These are phyloP conservation scores for Trematocara macrostoma DNA, from an alignment of 2,113 vertebrate genomes.

Conservation along the genomic window DNA sequence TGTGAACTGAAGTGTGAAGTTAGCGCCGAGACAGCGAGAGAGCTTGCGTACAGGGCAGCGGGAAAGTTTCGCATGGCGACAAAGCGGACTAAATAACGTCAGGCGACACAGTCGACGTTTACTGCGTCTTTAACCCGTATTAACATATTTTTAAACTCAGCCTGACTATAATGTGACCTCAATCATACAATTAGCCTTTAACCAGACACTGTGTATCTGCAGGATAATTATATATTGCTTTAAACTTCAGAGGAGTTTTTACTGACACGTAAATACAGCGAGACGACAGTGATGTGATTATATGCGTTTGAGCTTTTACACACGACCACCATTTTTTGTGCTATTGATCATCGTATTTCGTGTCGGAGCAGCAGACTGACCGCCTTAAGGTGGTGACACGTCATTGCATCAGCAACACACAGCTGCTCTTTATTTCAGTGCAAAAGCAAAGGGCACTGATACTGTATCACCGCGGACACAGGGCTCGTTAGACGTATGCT, in stretches of 20 bases:
- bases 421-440: neutral
- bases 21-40: neutral
- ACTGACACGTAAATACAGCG: neutral
- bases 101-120: neutral
- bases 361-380: neutral
- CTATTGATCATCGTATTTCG: neutral
- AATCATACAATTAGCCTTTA: neutral
- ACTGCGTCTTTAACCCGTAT: neutral
- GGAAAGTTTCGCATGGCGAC: fast-evolving
- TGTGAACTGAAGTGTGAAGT: neutral
- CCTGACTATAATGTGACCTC: neutral
- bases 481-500: neutral
- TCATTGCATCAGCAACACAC: neutral
- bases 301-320: neutral
- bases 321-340: neutral
- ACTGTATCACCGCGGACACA: neutral
- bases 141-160: neutral
- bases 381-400: neutral
- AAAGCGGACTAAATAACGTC: neutral
- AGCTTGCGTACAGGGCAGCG: neutral
- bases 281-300: neutral
- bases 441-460: neutral
- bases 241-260: neutral
- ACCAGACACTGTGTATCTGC: neutral
- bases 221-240: neutral